Conservation (phyloP, 2,113 vertebrate genomes). For the Megaptera novaeangliae region DNA sequence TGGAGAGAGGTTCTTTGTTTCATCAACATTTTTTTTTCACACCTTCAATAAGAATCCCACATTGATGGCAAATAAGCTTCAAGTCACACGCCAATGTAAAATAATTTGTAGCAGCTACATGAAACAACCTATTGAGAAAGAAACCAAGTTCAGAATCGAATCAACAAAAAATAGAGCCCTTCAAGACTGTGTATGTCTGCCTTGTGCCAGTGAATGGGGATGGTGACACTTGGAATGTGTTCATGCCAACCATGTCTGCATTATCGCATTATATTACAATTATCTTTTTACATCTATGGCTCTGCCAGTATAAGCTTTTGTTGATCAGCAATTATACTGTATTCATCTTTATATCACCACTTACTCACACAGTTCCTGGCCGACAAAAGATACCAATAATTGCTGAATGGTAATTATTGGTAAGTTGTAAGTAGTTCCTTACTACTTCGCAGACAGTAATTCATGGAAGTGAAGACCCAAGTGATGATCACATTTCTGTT, state of each 20-base stretch:
- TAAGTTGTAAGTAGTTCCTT: background rate
- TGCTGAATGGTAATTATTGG: background rate
- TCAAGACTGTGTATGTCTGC: background rate
- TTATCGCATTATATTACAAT: background rate
- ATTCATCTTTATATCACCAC: background rate
- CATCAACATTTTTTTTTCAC: background rate
- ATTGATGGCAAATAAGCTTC: background rate
- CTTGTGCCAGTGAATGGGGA: background rate
- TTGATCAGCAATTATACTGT: background rate
- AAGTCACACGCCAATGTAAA: background rate
- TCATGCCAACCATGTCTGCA: background rate
- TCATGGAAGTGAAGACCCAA: background rate
- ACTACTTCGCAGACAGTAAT: background rate
- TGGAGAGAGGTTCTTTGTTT: background rate
- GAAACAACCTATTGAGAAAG: background rate
- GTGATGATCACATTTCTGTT: background rate
- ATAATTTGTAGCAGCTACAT: background rate
- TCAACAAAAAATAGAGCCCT: background rate
- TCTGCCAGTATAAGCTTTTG: background rate
- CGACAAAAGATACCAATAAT: background rate
- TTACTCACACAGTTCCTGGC: background rate
- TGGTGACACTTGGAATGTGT: background rate
- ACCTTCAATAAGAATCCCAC: background rate
- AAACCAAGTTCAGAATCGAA: background rate
- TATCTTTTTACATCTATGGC: background rate